Evolutionary conservation across 2,888 invertebrate species (phyloP).

Genomic region (Dryadula phaetusa): DNA sequence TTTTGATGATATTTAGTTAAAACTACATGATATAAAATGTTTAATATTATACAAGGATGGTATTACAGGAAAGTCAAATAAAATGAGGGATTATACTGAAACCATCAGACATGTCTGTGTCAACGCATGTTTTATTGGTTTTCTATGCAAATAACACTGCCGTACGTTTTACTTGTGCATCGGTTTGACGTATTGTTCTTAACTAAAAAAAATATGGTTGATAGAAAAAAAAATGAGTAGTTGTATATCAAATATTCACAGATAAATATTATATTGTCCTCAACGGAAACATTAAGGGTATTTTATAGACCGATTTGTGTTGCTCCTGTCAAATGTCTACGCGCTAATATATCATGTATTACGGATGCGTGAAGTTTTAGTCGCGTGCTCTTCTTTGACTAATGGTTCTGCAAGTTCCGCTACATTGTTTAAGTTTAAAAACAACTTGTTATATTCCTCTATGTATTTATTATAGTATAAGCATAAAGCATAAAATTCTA

Average conservation of each 20-base stretch:
- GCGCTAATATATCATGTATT: conserved; percentile 45
- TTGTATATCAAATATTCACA: conserved; percentile 32
- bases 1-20: no score
- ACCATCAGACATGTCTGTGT: conserved; percentile 43
- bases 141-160: conserved; percentile 65
- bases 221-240: neutral
- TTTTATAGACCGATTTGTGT: conserved; percentile 43
- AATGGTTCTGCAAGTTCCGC: conserved; percentile 38
- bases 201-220: conserved; percentile 7
- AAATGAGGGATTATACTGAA: neutral
- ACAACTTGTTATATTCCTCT: neutral
- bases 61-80: no score
- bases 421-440: conserved; percentile 32
- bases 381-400: conserved; percentile 45
- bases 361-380: conserved; percentile 41
- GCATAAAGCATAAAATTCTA: neutral
- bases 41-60: no score
- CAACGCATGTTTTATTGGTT: conserved; percentile 61
- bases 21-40: no score
- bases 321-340: conserved; percentile 41
- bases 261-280: conserved; percentile 33
- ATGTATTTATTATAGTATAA: neutral
- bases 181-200: conserved; percentile 46
- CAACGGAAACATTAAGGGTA: conserved; percentile 37
- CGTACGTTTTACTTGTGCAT: conserved; percentile 61